Base-by-base conservation (phyloP, 2,888 invertebrate genomes). In the Sinodicranocentrus sp. region DNA sequence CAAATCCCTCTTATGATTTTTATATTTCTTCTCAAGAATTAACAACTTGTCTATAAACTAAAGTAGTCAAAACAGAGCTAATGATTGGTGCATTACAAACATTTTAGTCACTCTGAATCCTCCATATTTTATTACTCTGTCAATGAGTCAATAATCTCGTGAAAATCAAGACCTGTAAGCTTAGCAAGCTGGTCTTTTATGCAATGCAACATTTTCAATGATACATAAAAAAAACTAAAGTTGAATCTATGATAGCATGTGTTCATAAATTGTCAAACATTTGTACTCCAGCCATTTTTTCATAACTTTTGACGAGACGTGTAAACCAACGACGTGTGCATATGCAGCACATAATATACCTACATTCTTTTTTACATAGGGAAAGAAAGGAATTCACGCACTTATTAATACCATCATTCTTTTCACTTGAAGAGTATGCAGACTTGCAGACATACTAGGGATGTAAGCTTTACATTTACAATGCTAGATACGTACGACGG, bases 81-180 rank as follows among this genome's bases (percentile, higher is more conserved):
- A 72, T 63, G 75, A 63, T 63, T 63, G n/a, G n/a, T 52, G 3
- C 44, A 13, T 25, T 43, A 25, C 23, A 28, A 28, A 19, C 33
- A 33, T 10, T 33, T 33, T 33, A 33, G 33, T 33, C 33, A 33
- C 25, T 39, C 48, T 75, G 57, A 28, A 44, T 57, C 44, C 48
- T 63, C 48, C 48, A n/a, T 39, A 68, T 77, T 76, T 77, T 77
- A 68, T 68, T 43, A n/a, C 61, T 77, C 54, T 76, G 67, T 76
- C 77, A 68, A 77, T 77, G 43, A 68, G 67, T 57, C 76, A 67
- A 76, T 76, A 75, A 63, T 75, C 61, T 65, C 59, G 17, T 72
- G 72, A 23, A 61, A 72, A 61, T 26, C 43, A 61, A 61, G 5
- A 57, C 57, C 15, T 17, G 52, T 52, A 15, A 33, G 33, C 5